phyloP scores from a whole-genome alignment of 2,113 vertebrate species.

The Hipposideros armiger region DNA sequence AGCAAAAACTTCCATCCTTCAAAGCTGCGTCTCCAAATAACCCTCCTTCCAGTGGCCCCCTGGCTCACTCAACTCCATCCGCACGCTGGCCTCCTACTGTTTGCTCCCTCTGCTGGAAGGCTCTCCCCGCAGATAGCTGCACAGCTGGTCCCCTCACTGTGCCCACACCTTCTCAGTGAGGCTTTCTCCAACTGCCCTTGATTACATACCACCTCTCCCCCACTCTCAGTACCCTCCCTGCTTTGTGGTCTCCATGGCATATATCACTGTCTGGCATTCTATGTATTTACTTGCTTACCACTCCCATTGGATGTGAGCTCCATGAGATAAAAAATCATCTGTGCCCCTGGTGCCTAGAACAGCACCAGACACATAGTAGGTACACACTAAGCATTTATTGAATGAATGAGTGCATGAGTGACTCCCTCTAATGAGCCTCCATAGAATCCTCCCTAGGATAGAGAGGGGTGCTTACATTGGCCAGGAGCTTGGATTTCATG shows the following conservation, averaged over 20 bases:
- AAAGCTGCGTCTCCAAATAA: background rate
- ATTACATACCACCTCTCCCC: background rate
- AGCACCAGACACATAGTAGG: background rate
- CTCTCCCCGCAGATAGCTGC: background rate
- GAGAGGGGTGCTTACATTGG: fast-evolving
- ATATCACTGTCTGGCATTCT: background rate
- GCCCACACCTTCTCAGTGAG: background rate
- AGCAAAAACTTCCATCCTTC: background rate
- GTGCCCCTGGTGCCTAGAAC: background rate
- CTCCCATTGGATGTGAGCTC: background rate
- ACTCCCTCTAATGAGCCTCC: too few relatives aligned
- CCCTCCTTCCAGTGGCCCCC: background rate
- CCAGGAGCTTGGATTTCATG: background rate
- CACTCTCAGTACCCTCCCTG: background rate
- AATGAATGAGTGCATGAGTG: background rate
- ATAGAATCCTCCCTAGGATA: background rate
- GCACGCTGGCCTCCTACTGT: background rate
- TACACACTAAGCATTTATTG: fast-evolving
- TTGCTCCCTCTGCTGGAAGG: background rate
- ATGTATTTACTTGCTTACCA: background rate
- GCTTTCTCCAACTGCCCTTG: background rate
- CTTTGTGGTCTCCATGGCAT: background rate
- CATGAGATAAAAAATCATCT: background rate
- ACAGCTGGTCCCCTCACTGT: background rate
- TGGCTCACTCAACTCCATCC: fast-evolving